Conservation (phyloP, 1,140 invertebrate species). For the Teleogryllus occipitalis region DNA sequence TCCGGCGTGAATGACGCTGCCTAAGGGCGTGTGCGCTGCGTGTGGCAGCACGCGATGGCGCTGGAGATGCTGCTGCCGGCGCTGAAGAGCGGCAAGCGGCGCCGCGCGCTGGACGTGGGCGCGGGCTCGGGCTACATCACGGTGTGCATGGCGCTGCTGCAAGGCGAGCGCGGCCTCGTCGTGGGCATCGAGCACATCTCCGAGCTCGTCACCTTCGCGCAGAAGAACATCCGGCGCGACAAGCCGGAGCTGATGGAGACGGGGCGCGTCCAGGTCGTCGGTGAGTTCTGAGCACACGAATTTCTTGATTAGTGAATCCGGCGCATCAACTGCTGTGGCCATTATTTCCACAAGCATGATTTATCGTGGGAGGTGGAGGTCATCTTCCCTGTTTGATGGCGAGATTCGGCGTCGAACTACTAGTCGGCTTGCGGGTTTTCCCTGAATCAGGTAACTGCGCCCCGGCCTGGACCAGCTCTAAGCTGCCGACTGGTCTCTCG, state of each 20-base stretch:
- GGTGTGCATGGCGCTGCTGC: slow-evolving; percentile 61
- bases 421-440: no score
- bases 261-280: neutral
- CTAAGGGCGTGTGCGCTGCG: no score
- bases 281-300: neutral
- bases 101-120: slow-evolving; percentile 57
- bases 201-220: slow-evolving; percentile 48
- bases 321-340: no score
- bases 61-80: neutral
- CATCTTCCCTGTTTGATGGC: no score
- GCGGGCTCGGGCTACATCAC: slow-evolving; percentile 65
- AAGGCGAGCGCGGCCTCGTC: slow-evolving; percentile 50
- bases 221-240: slow-evolving; percentile 46
- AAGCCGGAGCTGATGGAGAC: neutral
- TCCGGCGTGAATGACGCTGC: no score
- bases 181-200: slow-evolving; percentile 64
- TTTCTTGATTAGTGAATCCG: no score
- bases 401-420: no score
- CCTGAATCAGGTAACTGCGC: no score
- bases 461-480: no score
- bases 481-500: no score
- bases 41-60: neutral
- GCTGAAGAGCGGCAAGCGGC: neutral
- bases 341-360: no score
- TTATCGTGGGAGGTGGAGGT: no score